Evolutionary conservation across 2,888 invertebrate species (phyloP).

Genomic region (Adela reaumurella): DNA sequence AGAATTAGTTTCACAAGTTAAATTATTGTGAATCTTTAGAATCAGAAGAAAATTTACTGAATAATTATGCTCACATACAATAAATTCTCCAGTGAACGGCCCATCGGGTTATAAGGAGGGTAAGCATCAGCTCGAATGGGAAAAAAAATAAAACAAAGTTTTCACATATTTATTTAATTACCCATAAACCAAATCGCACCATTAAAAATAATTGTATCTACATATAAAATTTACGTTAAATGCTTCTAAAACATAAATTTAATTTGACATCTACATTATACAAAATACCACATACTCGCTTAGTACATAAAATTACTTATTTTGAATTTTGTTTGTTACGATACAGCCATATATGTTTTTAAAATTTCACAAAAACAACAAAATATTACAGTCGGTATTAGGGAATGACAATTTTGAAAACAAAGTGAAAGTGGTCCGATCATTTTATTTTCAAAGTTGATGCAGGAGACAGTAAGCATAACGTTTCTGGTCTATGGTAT

Average conservation of each 20-base stretch:
- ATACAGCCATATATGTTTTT: slow-evolving; percentile 8
- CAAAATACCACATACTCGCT: slow-evolving; percentile 38
- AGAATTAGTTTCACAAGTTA: no score
- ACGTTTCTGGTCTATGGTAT: no score
- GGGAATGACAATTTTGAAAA: no score
- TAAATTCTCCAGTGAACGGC: no score
- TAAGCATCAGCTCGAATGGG: no score
- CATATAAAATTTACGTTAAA: slow-evolving; percentile 47
- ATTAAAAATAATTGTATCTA: slow-evolving; percentile 50
- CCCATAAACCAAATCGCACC: slow-evolving; percentile 47
- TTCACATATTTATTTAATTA: slow-evolving; percentile 47
- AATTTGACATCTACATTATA: slow-evolving; percentile 25
- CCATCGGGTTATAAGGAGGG: no score
- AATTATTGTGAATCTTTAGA: no score
- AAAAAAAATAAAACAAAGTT: slow-evolving; percentile 9
- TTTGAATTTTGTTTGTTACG: slow-evolving; percentile 28
- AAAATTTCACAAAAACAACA: not conserved
- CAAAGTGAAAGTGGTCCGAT: no score
- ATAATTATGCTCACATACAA: no score
- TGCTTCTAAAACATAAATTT: slow-evolving; percentile 51
- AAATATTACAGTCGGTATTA: not conserved
- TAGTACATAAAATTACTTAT: slow-evolving; percentile 23
- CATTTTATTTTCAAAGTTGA: no score
- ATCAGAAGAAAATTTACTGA: no score
- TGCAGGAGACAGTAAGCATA: no score